Base-by-base conservation (phyloP, 2,888 invertebrate genomes). In the Diogma glabrata region DNA sequence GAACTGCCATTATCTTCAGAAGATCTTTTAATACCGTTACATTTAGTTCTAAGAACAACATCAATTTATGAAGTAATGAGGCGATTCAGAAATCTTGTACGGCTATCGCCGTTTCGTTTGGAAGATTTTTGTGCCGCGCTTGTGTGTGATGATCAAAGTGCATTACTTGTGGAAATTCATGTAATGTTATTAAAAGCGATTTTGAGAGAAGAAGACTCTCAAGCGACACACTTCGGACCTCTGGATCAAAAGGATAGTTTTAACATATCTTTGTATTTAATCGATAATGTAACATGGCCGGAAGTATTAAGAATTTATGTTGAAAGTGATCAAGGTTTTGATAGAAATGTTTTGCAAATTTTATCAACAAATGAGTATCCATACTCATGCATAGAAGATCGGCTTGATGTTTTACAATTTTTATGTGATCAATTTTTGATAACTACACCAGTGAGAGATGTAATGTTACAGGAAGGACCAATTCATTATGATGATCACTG, bases 41-140 rank as follows among this genome's bases (percentile, higher is more conserved):
- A 84, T 60, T 73, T 83, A 63, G 78, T 90, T 26, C 76, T 93
- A 73, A 79, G 84, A 65, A 83, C 90, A 47, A 74, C 93, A 54
- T 84, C 90, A 60, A 82, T 99, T 53, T 99, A 96, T 73, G 97
- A 99, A 77, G 90, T 96, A 10, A 70, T 97, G 49, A 76, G 95
- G 58, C 89, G 94, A 66, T 99, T 96, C 71, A 81, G 92, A 59
- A 87, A 87, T 63, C 73, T 93, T 60, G 86, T 97, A 23, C 79
- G 96, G 54, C 73, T 99, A 47, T 94, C 96, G 23, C 95, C 95
- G 12, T 97, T 87, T 69, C 82, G 92, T 55, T 84, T 97, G 65
- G 99, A 99, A 74, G 97, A 99, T 70, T 89, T 99, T 64, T 95
- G 95, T 75, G 91, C 92, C 26, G 90, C 93, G 46, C 67, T 99